These are phyloP conservation scores for Druceiella hillmani DNA, from an alignment of 2,888 invertebrate genomes.

Conservation along the genomic window DNA sequence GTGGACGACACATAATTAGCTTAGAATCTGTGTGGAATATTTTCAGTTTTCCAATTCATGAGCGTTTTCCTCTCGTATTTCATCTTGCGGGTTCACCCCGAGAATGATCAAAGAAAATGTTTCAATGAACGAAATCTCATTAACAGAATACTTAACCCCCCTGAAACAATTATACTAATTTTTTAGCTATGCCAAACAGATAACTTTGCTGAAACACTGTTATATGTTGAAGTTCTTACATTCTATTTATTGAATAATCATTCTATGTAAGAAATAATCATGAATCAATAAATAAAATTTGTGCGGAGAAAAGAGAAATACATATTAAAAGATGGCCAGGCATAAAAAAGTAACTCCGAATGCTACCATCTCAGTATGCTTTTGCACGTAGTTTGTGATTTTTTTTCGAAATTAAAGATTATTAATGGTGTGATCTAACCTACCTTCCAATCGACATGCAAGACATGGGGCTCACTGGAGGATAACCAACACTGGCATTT, in stretches of 20 bases:
- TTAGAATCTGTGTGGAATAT: no score
- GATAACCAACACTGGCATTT: not conserved
- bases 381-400: not conserved
- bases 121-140: no score
- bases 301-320: not conserved
- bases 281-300: no score
- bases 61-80: not conserved
- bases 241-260: not conserved
- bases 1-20: no score
- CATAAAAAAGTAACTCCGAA: not conserved
- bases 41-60: no score
- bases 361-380: not conserved
- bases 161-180: not conserved
- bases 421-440: not conserved
- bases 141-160: not conserved
- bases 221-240: not conserved
- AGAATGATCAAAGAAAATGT: no score
- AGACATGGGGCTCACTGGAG: not conserved
- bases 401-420: not conserved
- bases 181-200: not conserved
- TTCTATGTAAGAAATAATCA: not conserved
- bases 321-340: not conserved
- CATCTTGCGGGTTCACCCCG: no score
- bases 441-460: not conserved
- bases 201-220: not conserved